Percentiles rank a stretch among this genome's conserved stretches.
Conservation (phyloP, 1,140 invertebrate species). For the Diprion similis region DNA sequence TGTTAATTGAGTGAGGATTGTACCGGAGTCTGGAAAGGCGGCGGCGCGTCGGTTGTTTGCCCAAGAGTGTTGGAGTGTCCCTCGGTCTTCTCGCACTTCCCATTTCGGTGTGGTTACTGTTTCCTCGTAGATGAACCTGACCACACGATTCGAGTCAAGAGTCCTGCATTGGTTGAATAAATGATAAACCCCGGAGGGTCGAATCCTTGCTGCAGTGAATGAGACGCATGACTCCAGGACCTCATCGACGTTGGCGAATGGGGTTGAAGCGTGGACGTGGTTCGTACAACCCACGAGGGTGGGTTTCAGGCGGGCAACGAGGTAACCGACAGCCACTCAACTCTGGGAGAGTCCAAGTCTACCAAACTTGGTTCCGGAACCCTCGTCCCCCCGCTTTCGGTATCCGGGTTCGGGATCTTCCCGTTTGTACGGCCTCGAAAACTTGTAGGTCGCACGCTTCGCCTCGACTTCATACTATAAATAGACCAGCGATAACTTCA, state of each 20-base stretch:
- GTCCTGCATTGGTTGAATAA: background rate
- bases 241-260: no score
- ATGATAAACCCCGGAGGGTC: no score
- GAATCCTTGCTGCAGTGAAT: no score
- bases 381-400: background rate
- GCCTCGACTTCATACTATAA: no score
- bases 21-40: background rate
- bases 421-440: background rate
- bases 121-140: background rate
- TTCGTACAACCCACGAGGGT: background rate
- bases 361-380: background rate
- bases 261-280: background rate
- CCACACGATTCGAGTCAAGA: background rate
- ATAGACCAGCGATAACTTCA: background rate
- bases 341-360: background rate
- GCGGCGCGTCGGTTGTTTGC: background rate
- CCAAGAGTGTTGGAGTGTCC: background rate
- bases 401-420: background rate
- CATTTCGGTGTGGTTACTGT: background rate
- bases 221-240: no score
- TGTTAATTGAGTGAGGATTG: constrained; percentile 15
- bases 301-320: background rate
- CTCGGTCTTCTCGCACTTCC: background rate
- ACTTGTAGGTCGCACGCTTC: no score
- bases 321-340: background rate